Evolutionary conservation across 64 coral and sea anemone species (phyloP), one percentile per base, ranked within the genome.

Genomic region (Actinia tenebrosa): DNA sequence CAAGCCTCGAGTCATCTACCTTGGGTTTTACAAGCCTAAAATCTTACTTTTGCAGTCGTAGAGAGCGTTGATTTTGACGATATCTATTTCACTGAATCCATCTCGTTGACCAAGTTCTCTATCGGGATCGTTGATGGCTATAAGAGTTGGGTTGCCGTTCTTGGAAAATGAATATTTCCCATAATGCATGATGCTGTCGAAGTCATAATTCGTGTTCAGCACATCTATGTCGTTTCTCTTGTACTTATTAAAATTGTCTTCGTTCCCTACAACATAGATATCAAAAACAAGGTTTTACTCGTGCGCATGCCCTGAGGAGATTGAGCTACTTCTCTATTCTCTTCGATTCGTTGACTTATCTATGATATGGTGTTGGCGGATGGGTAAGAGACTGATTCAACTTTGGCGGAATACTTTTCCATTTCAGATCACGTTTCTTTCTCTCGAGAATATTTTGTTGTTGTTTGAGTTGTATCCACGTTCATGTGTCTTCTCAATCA

Each of bases 201-300:
- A 92, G 64, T 92, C 91, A 53, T 92, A 92, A 1, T 45, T 23
- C 3, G 87, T 77, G 30, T 92, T 92, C 45, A 92, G 71, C 1
- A 3, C 71, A 60, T 92, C 91, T 25, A 92, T 77, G 45, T 16
- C n/a, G 2, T 62, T 86, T 16, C 77, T 86, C 20, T 78, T 71
- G 69, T 92, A 92, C 52, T 92, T 92, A 80, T 92, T 92, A 20
- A 92, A 92, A 72, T 92, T 92, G 86, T 92, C 86, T 25, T 56
- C 61, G 60, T 56, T 59, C 52, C 79, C 91, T 92, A 61, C 19
- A 83, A 63, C 63, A 81, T 16, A 19, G 4, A 44, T 78, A 52
- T 18, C 7, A 10, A 20, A 87, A 16, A 16, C 13, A 86, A 16
- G 30, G 30, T 37, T 37, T 37, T 37, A 37, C 30, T 37, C 30